A percentile compares a stretch with the other conserved stretches of the same genome.
Conservation (phyloP, 2,888 invertebrate genomes). For the Aphodius sticticus region DNA sequence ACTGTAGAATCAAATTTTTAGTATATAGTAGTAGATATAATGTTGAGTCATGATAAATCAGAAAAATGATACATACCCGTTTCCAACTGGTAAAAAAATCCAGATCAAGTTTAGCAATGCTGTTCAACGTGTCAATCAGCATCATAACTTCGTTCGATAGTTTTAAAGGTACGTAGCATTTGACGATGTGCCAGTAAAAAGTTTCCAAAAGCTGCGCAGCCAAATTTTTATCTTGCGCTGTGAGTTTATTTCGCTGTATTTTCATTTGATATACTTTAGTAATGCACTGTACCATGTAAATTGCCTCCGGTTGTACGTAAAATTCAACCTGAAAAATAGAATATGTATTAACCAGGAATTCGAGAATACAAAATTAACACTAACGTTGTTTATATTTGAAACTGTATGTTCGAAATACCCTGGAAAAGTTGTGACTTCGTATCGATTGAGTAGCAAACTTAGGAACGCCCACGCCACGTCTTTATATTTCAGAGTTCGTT, state of each 20-base stretch:
- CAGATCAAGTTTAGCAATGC: background rate
- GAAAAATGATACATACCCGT: background rate
- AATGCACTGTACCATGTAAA: slow-evolving; percentile 25
- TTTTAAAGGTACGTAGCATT: slow-evolving; percentile 23
- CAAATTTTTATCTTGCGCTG: slow-evolving; percentile 9
- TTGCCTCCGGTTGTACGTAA: slow-evolving; percentile 21
- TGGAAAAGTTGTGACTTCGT: slow-evolving; percentile 22
- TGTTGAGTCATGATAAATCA: background rate
- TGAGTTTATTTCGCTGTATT: slow-evolving; percentile 5
- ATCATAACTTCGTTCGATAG: slow-evolving; percentile 14
- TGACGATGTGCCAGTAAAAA: slow-evolving; percentile 5
- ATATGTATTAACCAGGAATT: no score
- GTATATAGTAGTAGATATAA: background rate
- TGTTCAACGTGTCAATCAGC: background rate
- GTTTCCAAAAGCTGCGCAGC: slow-evolving; percentile 7
- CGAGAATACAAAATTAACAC: no score
- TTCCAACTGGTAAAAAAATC: background rate
- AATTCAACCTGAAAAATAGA: slow-evolving; percentile 23
- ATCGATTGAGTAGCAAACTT: slow-evolving; percentile 19
- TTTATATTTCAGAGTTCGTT: slow-evolving; percentile 27
- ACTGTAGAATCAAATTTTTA: no score
- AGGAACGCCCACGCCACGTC: slow-evolving; percentile 26
- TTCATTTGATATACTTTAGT: slow-evolving; percentile 24
- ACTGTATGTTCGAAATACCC: slow-evolving; percentile 23
- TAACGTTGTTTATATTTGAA: background rate